These are phyloP conservation scores for Phalacrocorax aristotelis DNA, from an alignment of 2,113 vertebrate genomes.

Conservation along the genomic window DNA sequence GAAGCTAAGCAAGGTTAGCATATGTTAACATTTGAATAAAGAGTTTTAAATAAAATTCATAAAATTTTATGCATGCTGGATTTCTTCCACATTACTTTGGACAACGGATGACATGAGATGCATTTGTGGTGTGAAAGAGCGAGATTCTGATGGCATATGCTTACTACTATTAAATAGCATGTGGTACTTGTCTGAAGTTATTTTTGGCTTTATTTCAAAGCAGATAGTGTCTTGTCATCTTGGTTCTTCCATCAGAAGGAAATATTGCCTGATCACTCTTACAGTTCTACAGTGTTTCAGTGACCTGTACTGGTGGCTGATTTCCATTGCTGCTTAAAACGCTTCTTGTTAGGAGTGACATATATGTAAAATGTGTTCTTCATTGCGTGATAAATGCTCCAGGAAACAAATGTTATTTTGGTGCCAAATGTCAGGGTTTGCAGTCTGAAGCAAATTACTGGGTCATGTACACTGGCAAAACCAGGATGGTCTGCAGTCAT, in stretches of 20 bases:
- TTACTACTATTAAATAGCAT: background rate
- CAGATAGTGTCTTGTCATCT: background rate
- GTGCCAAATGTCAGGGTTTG: background rate
- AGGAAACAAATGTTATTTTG: background rate
- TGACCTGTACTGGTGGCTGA: background rate
- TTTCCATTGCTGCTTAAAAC: background rate
- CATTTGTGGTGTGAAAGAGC: background rate
- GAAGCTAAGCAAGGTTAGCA: background rate
- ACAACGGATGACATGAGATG: background rate
- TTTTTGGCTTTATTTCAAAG: background rate
- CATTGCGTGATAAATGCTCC: background rate
- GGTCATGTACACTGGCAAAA: fast-evolving
- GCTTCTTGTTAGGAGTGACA: background rate
- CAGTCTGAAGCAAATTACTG: background rate
- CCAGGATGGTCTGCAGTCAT: background rate
- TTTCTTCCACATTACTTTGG: background rate
- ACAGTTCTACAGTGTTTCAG: background rate
- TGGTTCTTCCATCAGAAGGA: background rate
- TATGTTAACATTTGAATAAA: background rate
- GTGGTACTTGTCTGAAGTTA: background rate
- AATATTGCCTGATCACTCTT: background rate
- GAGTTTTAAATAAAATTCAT: background rate
- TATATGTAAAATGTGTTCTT: background rate
- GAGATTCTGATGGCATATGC: background rate
- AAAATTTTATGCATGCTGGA: background rate